Base-by-base conservation (phyloP, 2,113 vertebrate genomes). In the Oncorhynchus keta region DNA sequence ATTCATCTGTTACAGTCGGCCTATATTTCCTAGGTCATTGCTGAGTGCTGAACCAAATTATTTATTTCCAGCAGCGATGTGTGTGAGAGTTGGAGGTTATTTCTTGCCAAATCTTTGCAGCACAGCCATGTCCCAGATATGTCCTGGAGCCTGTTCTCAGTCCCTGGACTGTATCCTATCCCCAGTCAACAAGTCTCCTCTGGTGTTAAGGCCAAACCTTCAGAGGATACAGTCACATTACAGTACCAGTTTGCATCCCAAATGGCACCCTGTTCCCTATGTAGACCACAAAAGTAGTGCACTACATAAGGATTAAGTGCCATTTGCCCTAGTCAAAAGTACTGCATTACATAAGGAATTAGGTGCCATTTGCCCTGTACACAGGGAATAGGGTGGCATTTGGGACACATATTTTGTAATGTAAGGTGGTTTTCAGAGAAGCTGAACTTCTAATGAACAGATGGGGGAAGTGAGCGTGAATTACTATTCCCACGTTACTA, bases 21-120 rank as follows among this genome's bases (percentile, higher is more conserved):
- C 67, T 59, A 57, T 28, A 69, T 67, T 51, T 30, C 16, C 4
- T 3, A 55, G 51, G 51, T 18, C 51, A 18, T 55, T 55, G 51
- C 62, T 8, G 3, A 77, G 12, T 68, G 35, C 71, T 82, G 73
- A 55, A 16, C 16, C 51, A 18, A 35, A 74, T 74, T 64, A 72
- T 74, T 9, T 5, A 55, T 14, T 61, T 70, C 76, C 69, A 65
- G 73, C 65, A 61, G 51, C 61, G 28, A 22, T 22, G 39, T 28
- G 49, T 57, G 12, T 8, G 72, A 4, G 7, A 45, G 48, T 4
- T n/a, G 55, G 32, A 32, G 30, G 45, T 32, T 94, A 96, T 84
- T 95, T 96, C 88, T 92, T 96, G 73, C 97, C 96, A 35, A 97
- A 98, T 79, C 95, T 94, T 86, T 96, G 97, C 11, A 96, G 96